These are phyloP conservation scores for Plestiodon gilberti DNA, from an alignment of 2,113 vertebrate species.

Conservation along the genomic window DNA sequence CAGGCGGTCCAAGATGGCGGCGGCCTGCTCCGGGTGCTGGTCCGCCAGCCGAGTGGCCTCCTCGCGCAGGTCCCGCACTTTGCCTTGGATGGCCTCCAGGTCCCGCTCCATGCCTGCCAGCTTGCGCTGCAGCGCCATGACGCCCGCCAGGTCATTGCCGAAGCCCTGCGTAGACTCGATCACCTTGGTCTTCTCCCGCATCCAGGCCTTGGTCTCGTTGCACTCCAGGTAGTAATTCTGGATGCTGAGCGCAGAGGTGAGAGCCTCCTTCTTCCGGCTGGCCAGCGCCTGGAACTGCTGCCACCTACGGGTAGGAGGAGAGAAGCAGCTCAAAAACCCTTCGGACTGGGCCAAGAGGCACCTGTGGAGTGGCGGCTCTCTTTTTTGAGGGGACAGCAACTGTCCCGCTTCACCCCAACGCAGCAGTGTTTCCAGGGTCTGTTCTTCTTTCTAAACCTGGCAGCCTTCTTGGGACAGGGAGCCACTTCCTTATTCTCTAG, in stretches of 20 bases:
- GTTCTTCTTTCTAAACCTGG: no score
- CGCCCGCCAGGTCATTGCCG: constrained; percentile 91
- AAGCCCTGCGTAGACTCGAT: constrained; percentile 92
- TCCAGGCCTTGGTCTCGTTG: constrained; percentile 93
- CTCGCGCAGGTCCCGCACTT: constrained; percentile 82
- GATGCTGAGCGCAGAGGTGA: constrained; percentile 90
- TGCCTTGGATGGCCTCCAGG: constrained; percentile 91
- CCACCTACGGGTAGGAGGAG: constrained; percentile 78
- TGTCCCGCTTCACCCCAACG: no score
- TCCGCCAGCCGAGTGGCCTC: constrained; percentile 83
- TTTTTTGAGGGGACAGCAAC: no score
- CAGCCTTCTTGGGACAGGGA: no score
- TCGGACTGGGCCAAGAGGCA: no score
- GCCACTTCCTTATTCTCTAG: no score
- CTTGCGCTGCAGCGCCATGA: constrained; percentile 91
- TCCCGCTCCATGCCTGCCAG: constrained; percentile 92
- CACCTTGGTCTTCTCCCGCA: constrained; percentile 95
- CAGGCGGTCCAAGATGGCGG: constrained; percentile 77
- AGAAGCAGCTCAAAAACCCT: no score
- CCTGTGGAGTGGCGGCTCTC: no score
- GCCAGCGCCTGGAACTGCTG: constrained; percentile 86
- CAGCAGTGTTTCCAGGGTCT: no score
- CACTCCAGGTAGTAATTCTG: constrained; percentile 96
- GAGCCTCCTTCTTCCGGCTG: constrained; percentile 84
- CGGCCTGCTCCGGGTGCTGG: constrained; percentile 83